These are phyloP conservation scores for Lasioglossum marginatum DNA, from an alignment of 2,888 invertebrate species.

Conservation along the genomic window DNA sequence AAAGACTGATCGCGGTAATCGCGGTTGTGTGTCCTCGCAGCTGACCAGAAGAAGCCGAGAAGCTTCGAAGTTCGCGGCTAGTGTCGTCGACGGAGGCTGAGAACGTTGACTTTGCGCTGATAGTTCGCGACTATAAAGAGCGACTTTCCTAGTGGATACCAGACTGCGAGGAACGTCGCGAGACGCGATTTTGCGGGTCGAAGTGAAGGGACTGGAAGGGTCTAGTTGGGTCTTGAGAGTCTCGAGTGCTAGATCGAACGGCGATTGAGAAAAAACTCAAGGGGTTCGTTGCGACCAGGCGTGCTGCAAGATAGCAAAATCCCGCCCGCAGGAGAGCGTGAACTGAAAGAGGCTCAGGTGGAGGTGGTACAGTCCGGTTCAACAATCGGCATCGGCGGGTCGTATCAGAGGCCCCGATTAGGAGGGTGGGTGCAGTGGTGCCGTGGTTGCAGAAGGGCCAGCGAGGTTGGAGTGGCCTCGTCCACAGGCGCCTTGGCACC, in stretches of 20 bases:
- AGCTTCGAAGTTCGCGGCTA: background rate
- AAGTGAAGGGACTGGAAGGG: constrained; percentile 54
- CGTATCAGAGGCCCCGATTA: constrained; percentile 68
- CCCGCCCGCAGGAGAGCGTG: constrained; percentile 77
- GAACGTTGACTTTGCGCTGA: background rate
- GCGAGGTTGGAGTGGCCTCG: constrained; percentile 80
- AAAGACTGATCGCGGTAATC: constrained; percentile 25
- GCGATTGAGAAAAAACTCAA: background rate
- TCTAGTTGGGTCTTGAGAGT: background rate
- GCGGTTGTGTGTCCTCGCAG: background rate
- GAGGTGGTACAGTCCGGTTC: constrained; percentile 73
- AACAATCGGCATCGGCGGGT: constrained; percentile 70
- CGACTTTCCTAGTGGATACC: background rate
- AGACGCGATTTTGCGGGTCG: constrained; percentile 28
- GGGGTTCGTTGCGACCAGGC: constrained; percentile 24
- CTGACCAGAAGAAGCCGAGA: background rate
- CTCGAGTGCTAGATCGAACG: background rate
- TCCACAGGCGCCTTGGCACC: constrained; percentile 81
- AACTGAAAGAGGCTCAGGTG: constrained; percentile 73
- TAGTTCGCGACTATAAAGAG: background rate
- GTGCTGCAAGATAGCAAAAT: constrained; percentile 75
- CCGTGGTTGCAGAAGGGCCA: constrained; percentile 76
- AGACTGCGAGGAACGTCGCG: background rate
- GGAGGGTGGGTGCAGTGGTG: constrained; percentile 78
- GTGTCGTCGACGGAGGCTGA: background rate